Percentiles rank a stretch among this genome's conserved stretches.
phyloP scores from a whole-genome alignment of 2,888 invertebrate species.

The Entomobrya multifasciata region DNA sequence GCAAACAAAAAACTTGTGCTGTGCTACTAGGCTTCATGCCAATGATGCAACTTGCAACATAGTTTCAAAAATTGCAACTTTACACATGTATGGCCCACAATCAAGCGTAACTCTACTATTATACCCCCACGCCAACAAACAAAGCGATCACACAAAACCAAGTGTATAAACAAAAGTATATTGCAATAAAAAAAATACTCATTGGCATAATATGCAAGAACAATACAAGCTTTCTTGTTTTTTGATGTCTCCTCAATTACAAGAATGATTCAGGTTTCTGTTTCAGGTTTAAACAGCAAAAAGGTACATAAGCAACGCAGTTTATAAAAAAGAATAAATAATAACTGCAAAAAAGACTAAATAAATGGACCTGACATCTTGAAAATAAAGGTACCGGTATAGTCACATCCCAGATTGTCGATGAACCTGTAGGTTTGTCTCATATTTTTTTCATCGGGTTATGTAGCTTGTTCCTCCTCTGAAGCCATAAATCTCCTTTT shows the following conservation, averaged over 20 bases:
- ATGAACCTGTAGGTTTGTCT: neutral
- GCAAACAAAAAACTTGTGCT: constrained; percentile 22
- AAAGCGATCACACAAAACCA: neutral
- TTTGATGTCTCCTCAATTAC: neutral
- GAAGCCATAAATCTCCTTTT: constrained; percentile 41
- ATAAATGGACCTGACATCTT: too few species aligned
- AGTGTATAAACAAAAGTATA: constrained; percentile 2
- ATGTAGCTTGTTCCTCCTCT: constrained; percentile 25
- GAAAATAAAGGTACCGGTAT: constrained; percentile 24
- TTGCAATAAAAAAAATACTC: neutral
- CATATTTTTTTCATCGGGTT: constrained; percentile 1
- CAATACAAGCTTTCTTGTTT: constrained; percentile 9
- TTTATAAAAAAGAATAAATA: too few species aligned
- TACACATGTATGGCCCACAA: constrained; percentile 9
- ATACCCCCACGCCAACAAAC: neutral
- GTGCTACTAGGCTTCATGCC: constrained; percentile 52
- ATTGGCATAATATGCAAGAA: neutral
- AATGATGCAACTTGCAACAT: constrained; percentile 39
- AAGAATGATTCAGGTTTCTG: constrained; percentile 50
- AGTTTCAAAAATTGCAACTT: neutral
- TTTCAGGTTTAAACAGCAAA: constrained; percentile 47
- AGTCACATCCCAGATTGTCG: neutral
- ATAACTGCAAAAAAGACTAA: neutral
- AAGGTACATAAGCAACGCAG: too few species aligned
- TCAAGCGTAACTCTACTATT: constrained; percentile 8